phyloP scores from a whole-genome alignment of 2,797 vertebrate genomes.

The Diglossa cyanea region DNA sequence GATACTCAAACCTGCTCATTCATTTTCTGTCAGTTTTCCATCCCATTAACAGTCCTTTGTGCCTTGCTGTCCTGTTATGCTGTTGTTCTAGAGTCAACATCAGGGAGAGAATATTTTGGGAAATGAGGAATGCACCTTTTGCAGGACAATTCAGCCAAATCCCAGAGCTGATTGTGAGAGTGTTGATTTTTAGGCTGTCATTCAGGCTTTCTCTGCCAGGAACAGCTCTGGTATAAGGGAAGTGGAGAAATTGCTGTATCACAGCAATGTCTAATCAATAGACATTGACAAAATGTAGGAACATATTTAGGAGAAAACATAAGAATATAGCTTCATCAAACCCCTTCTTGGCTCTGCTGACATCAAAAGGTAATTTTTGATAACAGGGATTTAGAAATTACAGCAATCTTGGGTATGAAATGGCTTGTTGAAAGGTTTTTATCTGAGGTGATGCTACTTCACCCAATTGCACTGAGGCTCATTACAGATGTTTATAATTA shows the following conservation, averaged over 20 bases:
- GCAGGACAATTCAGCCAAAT: neutral
- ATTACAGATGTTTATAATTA: constrained; percentile 23
- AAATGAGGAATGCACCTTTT: neutral
- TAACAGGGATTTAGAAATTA: constrained; percentile 34
- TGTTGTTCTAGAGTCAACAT: neutral
- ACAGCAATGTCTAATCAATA: neutral
- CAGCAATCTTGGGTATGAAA: neutral
- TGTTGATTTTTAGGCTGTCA: neutral
- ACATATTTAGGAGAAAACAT: neutral
- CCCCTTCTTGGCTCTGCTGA: neutral
- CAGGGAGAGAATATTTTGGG: neutral
- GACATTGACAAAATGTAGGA: neutral
- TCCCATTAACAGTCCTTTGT: neutral
- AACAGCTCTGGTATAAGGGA: neutral
- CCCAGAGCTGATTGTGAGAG: neutral
- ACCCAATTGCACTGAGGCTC: neutral
- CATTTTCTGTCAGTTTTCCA: neutral
- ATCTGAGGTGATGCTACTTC: constrained; percentile 28
- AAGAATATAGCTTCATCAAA: neutral
- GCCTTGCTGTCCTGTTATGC: neutral
- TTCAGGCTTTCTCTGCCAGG: neutral
- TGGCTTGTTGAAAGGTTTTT: neutral
- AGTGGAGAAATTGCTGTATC: neutral
- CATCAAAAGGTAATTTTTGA: constrained; percentile 25
- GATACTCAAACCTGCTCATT: neutral